Evolutionary conservation across 2,797 vertebrate species (phyloP).

Genomic region (Garrulus glandarius): DNA sequence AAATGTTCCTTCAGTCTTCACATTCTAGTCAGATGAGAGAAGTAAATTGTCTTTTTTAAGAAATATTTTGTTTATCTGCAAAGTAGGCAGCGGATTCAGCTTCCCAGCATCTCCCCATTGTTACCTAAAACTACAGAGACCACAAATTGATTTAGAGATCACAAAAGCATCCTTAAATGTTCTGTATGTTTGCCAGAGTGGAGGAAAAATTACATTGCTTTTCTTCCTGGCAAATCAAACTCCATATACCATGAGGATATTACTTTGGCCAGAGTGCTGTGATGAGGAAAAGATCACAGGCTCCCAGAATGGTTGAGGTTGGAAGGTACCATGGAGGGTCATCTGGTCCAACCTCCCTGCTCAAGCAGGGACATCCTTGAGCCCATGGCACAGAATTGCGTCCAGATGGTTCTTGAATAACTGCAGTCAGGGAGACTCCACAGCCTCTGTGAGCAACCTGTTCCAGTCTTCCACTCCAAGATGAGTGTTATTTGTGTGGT

Average conservation of each 20-base stretch:
- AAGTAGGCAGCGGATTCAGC: background rate
- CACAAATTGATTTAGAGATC: background rate
- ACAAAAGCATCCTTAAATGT: background rate
- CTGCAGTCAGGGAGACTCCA: too few species aligned
- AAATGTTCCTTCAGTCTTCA: background rate
- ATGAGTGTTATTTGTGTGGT: fast-evolving
- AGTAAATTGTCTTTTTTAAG: background rate
- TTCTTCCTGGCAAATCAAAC: background rate
- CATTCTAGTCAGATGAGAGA: background rate
- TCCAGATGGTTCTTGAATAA: background rate
- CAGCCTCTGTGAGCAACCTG: background rate
- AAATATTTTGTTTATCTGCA: background rate
- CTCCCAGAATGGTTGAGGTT: background rate
- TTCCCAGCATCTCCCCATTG: background rate
- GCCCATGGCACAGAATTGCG: background rate
- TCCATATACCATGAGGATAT: background rate
- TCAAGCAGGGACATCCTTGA: background rate
- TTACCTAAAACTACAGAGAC: background rate
- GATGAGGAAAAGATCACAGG: background rate
- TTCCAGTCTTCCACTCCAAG: background rate
- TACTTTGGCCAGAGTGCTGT: background rate
- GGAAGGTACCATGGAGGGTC: background rate
- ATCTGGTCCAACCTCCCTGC: background rate
- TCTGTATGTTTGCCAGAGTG: background rate
- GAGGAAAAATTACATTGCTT: background rate